Evolutionary conservation across 1,140 invertebrate species (phyloP), one percentile per base, ranked within the genome.

Genomic region (Zaprionus ornatus): DNA sequence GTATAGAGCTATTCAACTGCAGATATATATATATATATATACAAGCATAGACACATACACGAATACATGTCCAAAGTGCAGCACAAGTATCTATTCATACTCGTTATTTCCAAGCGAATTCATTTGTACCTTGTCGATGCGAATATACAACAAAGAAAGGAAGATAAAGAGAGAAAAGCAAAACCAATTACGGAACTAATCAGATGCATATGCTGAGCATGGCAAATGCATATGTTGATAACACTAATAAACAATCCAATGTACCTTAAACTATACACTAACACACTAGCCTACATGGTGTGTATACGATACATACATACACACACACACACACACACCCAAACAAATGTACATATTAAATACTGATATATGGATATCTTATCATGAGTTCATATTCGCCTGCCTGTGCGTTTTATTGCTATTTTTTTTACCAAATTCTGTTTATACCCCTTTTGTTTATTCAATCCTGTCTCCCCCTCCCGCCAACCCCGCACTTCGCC

Each of bases 191-290:
- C 62, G 50, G 57, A 67, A 67, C 64, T 68, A 68, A 68, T 68
- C 65, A 68, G 9, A 59, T 68, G 55, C 55, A 12, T 68, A 59
- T 68, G 55, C 64, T 29, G 21, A 55, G 52, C 52, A 50, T 29
- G 29, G 48, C 35, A 73, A 25, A 59, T 60, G 52, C 35, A 67
- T 68, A 52, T 35, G 52, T 54, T 61, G 80, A 73, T 75, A 65
- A 85, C 67, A 87, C 83, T 82, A 76, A 70, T 75, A 76, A 85
- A 86, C 83, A 86, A 79, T 87, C 82, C 79, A 87, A 85, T 82
- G 82, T 86, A 86, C 83, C 82, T 85, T 79, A 82, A 63, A 71
- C 82, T 68, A 66, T 64, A 76, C n/a, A 75, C 29, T 61, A 29
- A 40, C 19, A 60, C 29, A 68, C 29, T 56, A 42, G 55, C 35